A percentile compares a stretch with the other conserved stretches of the same genome.
phyloP scores from a whole-genome alignment of 2,797 vertebrate species.

The Sciaenops ocellatus region DNA sequence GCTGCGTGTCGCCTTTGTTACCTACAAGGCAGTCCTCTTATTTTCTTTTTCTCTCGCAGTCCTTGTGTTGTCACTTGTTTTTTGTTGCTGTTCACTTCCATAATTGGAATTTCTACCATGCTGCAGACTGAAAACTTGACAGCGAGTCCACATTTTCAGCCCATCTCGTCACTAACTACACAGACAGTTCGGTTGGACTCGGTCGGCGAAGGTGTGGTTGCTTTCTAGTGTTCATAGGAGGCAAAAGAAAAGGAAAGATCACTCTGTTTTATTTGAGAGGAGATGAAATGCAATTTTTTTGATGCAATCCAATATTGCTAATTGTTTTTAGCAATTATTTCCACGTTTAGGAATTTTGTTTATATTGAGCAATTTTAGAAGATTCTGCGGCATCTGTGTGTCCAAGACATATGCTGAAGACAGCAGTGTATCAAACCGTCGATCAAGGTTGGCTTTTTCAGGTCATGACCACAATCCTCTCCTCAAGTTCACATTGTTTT shows the following conservation, averaged over 20 bases:
- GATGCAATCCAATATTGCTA: not conserved
- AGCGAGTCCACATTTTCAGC: slow-evolving; percentile 43
- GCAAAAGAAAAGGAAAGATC: not conserved
- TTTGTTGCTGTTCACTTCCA: slow-evolving; percentile 51
- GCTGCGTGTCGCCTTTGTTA: slow-evolving; percentile 46
- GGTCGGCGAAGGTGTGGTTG: slow-evolving; percentile 46
- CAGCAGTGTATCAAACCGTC: not conserved
- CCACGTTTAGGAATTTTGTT: not conserved
- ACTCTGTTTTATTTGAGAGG: slow-evolving; percentile 2
- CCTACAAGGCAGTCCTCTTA: slow-evolving; percentile 25
- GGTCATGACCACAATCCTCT: not conserved
- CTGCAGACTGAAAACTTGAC: slow-evolving; percentile 63
- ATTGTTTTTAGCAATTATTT: slow-evolving; percentile 27
- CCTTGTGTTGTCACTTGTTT: slow-evolving; percentile 64
- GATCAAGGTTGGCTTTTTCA: not conserved
- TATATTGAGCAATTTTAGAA: not conserved
- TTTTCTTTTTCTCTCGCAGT: slow-evolving; percentile 10
- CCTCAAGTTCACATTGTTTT: not conserved
- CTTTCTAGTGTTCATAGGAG: slow-evolving; percentile 34
- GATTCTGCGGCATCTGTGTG: not conserved
- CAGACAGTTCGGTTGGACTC: slow-evolving; percentile 41
- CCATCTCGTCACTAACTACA: slow-evolving; percentile 59
- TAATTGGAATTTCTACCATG: slow-evolving; percentile 74
- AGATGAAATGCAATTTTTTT: slow-evolving; percentile 3
- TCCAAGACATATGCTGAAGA: slow-evolving; percentile 8